phyloP scores from a whole-genome alignment of 2,888 invertebrate genomes.

The Helicoverpa assulta region DNA sequence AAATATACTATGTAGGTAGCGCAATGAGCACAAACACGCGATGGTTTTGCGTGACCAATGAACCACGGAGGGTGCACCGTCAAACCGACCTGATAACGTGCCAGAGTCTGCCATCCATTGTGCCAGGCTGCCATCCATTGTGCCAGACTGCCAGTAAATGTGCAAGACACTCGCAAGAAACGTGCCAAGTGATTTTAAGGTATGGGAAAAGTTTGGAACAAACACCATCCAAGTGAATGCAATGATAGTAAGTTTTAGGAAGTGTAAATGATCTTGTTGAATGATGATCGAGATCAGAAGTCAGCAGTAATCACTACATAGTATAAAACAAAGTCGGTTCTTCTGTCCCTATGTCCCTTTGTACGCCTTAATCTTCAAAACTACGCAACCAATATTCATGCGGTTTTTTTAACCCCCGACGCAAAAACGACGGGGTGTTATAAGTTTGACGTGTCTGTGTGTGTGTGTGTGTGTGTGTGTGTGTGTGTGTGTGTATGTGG shows the following conservation, averaged over 20 bases:
- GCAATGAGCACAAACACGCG: constrained; percentile 41
- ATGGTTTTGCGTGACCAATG: constrained; percentile 46
- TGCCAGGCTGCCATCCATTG: constrained; percentile 28
- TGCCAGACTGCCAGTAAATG: constrained; percentile 13
- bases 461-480: too few relatives aligned
- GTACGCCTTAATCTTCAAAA: too few relatives aligned
- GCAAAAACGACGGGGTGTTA: too few relatives aligned
- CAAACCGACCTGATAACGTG: constrained; percentile 49
- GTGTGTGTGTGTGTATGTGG: too few relatives aligned
- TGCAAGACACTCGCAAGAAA: constrained; percentile 20
- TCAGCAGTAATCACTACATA: too few relatives aligned
- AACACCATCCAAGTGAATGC: constrained; percentile 5
- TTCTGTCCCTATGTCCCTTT: too few relatives aligned
- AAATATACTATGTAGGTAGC: constrained; percentile 36
- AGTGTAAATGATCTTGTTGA: not conserved
- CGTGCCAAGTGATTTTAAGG: constrained; percentile 27
- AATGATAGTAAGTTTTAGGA: not conserved
- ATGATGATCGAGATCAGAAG: too few relatives aligned
- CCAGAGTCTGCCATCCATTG: constrained; percentile 31
- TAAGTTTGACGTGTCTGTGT: too few relatives aligned
- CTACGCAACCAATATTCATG: too few relatives aligned
- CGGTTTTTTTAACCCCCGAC: too few relatives aligned
- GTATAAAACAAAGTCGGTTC: too few relatives aligned
- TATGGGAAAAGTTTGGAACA: constrained; percentile 12
- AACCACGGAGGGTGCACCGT: constrained; percentile 32